Base-by-base conservation (phyloP, 1,140 invertebrate genomes). In the Gonatopus flavifemur region DNA sequence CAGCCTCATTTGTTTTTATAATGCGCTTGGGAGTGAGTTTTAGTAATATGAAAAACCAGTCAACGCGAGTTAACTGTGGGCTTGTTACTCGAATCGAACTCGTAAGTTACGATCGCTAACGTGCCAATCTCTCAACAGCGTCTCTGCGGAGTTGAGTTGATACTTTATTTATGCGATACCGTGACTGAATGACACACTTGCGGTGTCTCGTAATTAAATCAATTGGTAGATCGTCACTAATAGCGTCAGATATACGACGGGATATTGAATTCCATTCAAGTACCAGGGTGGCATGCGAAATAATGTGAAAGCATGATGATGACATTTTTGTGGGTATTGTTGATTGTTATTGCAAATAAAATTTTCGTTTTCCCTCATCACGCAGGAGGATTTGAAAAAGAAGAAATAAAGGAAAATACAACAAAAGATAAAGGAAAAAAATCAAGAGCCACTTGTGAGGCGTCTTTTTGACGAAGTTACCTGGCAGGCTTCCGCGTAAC, bases 401-500 rank as follows among this genome's bases (percentile, higher is more conserved):
- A 20, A 12, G 18, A 2, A 20, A 37, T 37, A 16, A 37, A 37
- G 3, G 8, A 9, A n/a, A 18, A n/a, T 16, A 7, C 3, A 7
- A 28, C 6, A 15, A 36, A 19, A 37, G 12, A 10, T 12, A 16
- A 36, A 20, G 13, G 35, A 18, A 37, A 12, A 16, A 7, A 37
- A 19, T 12, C 9, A 35, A 13, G 32, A 10, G n/a, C 16, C 7
- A 5, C n/a, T 16, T 37, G 6, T 18, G 13, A 37, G 15, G 35
- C 16, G 35, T 35, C 30, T 18, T 56, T 49, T 37, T 24, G 22
- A 15, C 28, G 31, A 31, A 25, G 41, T 55, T 51, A 59, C 44
- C 56, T 52, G 55, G 50, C 56, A 65, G 54, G 57, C 64, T 71
- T 69, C 64, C 64, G 69, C 60, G 66, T 71, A 71, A 71, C 64